These are phyloP conservation scores for Andricus grossulariae DNA, from an alignment of 1,140 invertebrate species.

Conservation along the genomic window DNA sequence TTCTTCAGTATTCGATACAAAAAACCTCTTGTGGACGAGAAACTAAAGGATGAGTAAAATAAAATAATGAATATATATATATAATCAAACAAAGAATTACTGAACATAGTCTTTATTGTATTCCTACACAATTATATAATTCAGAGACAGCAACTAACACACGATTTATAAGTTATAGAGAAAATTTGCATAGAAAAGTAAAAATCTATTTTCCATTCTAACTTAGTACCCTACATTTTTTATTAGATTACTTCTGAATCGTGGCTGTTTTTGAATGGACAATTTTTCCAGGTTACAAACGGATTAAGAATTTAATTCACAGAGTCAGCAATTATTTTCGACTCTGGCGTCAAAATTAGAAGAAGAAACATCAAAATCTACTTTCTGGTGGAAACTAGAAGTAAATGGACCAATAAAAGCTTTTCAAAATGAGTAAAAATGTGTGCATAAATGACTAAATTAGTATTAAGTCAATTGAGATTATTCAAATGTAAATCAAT, in stretches of 20 bases:
- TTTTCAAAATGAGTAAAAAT: no score
- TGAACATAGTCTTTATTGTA: constrained; percentile 2
- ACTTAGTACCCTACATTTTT: neutral
- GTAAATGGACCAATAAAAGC: no score
- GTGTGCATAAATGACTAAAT: no score
- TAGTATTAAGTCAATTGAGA: no score
- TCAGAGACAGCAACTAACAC: neutral
- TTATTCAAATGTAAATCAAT: no score
- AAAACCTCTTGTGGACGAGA: neutral
- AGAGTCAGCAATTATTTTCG: no score
- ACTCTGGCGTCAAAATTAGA: no score
- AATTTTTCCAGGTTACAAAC: neutral
- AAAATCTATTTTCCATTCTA: neutral
- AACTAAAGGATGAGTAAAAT: neutral
- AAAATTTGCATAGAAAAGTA: constrained; percentile 16
- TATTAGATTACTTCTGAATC: constrained; percentile 27
- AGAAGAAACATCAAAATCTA: no score
- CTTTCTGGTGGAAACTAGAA: no score
- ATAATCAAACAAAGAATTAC: neutral
- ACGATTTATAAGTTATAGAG: neutral
- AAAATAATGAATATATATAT: neutral
- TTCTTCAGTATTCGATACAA: neutral
- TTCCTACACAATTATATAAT: neutral
- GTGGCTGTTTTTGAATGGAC: neutral
- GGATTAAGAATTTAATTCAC: no score